These are phyloP conservation scores for Thunnus albacares DNA, from an alignment of 2,797 vertebrate species.

Conservation along the genomic window DNA sequence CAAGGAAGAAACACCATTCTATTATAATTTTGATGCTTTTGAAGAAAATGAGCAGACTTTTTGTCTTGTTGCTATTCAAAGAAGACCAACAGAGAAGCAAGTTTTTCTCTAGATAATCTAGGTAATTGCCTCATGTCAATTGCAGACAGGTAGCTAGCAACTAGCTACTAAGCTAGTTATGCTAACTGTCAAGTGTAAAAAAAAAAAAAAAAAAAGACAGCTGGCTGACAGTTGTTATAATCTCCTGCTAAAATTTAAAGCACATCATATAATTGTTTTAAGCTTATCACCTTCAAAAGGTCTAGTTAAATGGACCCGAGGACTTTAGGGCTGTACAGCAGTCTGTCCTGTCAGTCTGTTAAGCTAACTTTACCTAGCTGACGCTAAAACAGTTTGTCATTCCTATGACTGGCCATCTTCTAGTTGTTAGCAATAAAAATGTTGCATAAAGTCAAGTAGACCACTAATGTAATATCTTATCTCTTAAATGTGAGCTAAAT, in stretches of 20 bases:
- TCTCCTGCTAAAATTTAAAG: conserved; percentile 9
- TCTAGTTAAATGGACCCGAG: not conserved
- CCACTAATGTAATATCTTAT: too few species aligned
- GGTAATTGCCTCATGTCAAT: too few species aligned
- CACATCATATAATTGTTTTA: not conserved
- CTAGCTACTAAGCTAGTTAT: not conserved
- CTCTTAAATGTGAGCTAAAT: too few species aligned
- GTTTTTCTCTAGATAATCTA: not conserved
- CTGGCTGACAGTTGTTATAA: not conserved
- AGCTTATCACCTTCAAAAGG: not conserved
- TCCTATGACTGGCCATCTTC: too few species aligned
- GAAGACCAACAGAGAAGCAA: not conserved
- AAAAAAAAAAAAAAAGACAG: not conserved
- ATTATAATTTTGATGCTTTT: not conserved
- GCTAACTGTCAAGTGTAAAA: not conserved
- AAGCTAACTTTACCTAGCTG: too few species aligned
- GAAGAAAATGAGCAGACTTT: not conserved
- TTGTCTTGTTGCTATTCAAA: too few species aligned
- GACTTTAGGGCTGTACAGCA: not conserved
- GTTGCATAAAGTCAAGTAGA: too few species aligned
- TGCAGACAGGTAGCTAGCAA: not conserved
- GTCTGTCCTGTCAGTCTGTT: too few species aligned
- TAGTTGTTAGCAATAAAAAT: too few species aligned
- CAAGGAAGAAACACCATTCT: not conserved
- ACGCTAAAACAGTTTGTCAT: too few species aligned